A percentile compares a stretch with the other conserved stretches of the same genome.
Conservation (phyloP, 92 coral and sea anemone species). For the Metridium senile region DNA sequence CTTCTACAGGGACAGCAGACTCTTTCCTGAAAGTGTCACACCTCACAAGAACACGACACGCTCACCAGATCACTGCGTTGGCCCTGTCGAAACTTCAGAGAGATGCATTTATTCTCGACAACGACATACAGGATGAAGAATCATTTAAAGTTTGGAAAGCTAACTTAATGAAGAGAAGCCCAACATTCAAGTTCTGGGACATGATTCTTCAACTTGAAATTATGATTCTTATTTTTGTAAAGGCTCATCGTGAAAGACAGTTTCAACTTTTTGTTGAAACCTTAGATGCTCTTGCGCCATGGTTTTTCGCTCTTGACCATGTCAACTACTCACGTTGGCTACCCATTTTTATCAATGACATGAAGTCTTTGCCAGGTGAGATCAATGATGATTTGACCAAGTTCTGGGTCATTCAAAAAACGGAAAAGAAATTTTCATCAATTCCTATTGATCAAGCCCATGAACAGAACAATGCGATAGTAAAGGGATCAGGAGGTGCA, state of each 20-base stretch:
- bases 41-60: constrained; percentile 53
- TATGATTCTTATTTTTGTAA: constrained; percentile 15
- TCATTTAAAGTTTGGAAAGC: constrained; percentile 36
- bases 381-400: constrained; percentile 29
- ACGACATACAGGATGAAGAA: constrained; percentile 27
- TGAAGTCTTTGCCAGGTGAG: constrained; percentile 34
- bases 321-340: constrained; percentile 58
- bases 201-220: constrained; percentile 31
- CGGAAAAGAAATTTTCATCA: constrained; percentile 43
- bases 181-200: constrained; percentile 54
- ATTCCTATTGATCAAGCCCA: constrained; percentile 62
- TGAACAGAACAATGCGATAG: constrained; percentile 50
- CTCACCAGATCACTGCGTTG: constrained; percentile 48
- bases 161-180: constrained; percentile 38
- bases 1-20: too few species aligned
- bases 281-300: too few species aligned
- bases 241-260: constrained; percentile 33
- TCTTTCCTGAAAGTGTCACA: constrained; percentile 36
- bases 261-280: constrained; percentile 37
- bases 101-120: constrained; percentile 37
- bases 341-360: constrained; percentile 52
- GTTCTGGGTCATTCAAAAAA: constrained; percentile 42
- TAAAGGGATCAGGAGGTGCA: constrained; percentile 65
- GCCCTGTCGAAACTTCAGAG: constrained; percentile 44
- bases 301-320: constrained; percentile 51